Conservation (phyloP, 2,888 invertebrate genomes). For the Augochlorella aurata region DNA sequence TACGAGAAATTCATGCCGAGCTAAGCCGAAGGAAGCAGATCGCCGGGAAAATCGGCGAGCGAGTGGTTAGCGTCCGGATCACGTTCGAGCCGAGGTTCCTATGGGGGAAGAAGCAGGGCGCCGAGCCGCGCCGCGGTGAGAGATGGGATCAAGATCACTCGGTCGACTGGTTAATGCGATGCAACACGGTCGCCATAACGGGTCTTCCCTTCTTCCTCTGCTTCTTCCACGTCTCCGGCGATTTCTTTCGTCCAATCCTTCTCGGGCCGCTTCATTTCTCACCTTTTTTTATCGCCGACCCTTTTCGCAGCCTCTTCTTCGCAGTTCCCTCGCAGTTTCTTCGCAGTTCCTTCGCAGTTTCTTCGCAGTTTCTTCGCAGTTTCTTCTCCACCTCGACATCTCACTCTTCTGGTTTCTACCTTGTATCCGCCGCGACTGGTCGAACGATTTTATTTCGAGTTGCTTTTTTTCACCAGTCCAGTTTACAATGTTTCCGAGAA, state of each 20-base stretch:
- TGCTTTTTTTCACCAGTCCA: background rate
- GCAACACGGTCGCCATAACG: conserved; percentile 75
- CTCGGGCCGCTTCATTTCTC: conserved; percentile 39
- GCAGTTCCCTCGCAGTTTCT: background rate
- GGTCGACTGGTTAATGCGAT: conserved; percentile 80
- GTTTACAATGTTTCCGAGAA: background rate
- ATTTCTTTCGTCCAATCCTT: conserved; percentile 29
- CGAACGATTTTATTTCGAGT: background rate
- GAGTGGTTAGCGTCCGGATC: conserved; percentile 54
- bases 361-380: background rate
- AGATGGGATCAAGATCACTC: conserved; percentile 79
- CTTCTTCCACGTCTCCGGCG: conserved; percentile 26
- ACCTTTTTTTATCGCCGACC: conserved; percentile 22
- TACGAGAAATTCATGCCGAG: background rate
- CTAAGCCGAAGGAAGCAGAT: too few species aligned
- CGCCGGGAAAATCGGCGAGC: conserved; percentile 9
- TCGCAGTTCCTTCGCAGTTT: background rate
- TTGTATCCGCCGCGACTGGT: background rate
- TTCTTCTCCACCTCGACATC: conserved; percentile 16
- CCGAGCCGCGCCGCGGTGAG: conserved; percentile 56
- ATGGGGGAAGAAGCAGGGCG: conserved; percentile 42
- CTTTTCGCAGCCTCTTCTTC: background rate
- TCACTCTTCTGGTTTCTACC: conserved; percentile 23
- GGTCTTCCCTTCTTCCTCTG: conserved; percentile 44
- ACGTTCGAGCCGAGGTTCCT: conserved; percentile 48